Conservation (phyloP, 2,113 vertebrate genomes). For the Macquaria australasica region DNA sequence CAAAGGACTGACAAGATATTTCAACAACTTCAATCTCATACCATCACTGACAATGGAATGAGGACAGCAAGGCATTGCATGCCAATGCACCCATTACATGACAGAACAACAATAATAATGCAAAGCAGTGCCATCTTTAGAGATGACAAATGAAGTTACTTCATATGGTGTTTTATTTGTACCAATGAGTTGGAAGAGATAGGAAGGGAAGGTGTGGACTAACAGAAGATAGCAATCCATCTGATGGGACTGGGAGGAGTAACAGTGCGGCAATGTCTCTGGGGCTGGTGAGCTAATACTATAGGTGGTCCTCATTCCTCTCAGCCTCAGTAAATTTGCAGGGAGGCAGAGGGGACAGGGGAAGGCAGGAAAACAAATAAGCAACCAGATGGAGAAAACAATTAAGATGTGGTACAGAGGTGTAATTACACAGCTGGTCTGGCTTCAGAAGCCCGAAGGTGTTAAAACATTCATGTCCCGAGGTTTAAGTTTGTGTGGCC, state of each 20-base stretch:
- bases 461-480: conserved; percentile 87
- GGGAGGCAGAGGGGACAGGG: conserved; percentile 17
- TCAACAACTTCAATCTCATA: conserved; percentile 45
- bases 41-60: conserved; percentile 20
- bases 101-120: conserved; percentile 26
- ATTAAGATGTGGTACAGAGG: neutral
- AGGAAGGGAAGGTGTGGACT: neutral
- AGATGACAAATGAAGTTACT: conserved; percentile 17
- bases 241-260: neutral
- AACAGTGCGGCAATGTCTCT: conserved; percentile 17
- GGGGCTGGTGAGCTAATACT: conserved; percentile 37
- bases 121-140: conserved; percentile 28
- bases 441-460: conserved; percentile 83
- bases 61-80: conserved; percentile 29
- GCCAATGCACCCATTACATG: conserved; percentile 19
- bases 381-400: conserved; percentile 3
- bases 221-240: neutral
- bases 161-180: conserved; percentile 52
- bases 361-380: conserved; percentile 32
- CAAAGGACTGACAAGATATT: conserved; percentile 39
- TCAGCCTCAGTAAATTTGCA: conserved; percentile 23
- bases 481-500: conserved; percentile 89
- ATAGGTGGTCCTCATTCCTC: conserved; percentile 24
- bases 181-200: conserved; percentile 17
- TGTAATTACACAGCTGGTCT: conserved; percentile 6